Base-by-base conservation (phyloP, 2,888 invertebrate genomes). In the Carpatolechia fugitivella region DNA sequence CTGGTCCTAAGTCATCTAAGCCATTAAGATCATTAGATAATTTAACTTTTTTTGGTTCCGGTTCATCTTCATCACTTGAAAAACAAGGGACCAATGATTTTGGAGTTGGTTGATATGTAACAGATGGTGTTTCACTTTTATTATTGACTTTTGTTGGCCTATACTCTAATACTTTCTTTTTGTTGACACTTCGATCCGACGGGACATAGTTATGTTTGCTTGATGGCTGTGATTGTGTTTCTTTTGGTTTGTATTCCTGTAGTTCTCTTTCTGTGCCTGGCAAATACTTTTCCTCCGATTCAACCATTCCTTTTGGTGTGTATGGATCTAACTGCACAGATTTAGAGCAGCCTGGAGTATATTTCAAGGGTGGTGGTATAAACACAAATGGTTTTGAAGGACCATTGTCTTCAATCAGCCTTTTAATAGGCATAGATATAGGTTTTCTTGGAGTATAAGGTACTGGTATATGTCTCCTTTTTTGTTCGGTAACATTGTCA, bases 361-460 rank as follows among this genome's bases (percentile, higher is more conserved):
- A 90, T 55, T 77, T 80, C 0, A 76, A 66, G 47, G 80, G 70
- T 13, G 87, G 87, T 53, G 89, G 87, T 63, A 78, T 80, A 62
- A 83, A 89, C 60, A 88, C 76, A 65, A 85, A 86, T 24, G 88
- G 81, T 61, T 87, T 86, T 30, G 75, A 70, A 30, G 78, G 72
- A 40, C 80, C 85, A 71, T 85, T 82, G 44, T 73, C 74, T 50
- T 87, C 86, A 46, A 74, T 64, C 40, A 83, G 76, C 55, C 86
- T 78, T 64, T 82, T 83, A 13, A 86, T 78, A 46, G 81, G 70
- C 58, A 82, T 56, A 60, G 76, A 79, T 10, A 81, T 72, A 24
- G 91, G 90, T 68, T 90, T 89, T 59, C 89, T 76, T 5, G 91
- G 91, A 14, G 91, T 91, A 55, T 91, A 91, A 29, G 91, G 91